These are phyloP conservation scores for Leptinotarsa texana DNA, from an alignment of 1,140 invertebrate genomes.

Conservation along the genomic window DNA sequence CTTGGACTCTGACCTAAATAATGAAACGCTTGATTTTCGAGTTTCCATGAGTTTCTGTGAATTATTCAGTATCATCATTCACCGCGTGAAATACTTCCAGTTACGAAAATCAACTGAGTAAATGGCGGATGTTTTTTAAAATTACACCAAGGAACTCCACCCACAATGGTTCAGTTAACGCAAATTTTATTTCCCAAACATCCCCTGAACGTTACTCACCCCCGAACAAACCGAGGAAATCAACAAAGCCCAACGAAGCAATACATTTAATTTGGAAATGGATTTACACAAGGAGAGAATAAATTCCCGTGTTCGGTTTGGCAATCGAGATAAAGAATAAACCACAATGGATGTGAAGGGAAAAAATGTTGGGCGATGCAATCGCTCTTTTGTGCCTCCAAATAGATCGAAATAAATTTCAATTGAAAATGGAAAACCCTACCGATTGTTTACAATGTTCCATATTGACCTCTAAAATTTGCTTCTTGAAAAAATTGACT, in stretches of 20 bases:
- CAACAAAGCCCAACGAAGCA: background rate
- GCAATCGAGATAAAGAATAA: conserved; percentile 6
- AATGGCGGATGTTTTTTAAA: no score
- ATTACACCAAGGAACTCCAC: no score
- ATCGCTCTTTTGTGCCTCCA: background rate
- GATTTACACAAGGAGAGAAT: conserved; percentile 3
- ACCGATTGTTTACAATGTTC: no score
- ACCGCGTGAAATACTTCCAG: no score
- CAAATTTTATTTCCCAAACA: background rate
- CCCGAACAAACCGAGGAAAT: background rate
- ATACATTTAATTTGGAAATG: background rate
- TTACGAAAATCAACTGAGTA: no score
- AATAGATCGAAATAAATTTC: background rate
- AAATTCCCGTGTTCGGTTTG: background rate
- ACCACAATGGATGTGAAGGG: background rate
- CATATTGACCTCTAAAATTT: no score
- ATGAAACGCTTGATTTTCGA: no score
- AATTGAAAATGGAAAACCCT: background rate
- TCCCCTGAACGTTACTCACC: background rate
- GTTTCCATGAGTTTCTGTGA: no score
- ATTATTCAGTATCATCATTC: no score
- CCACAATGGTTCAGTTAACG: background rate
- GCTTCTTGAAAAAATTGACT: no score
- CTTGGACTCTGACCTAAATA: no score
- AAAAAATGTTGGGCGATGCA: background rate